phyloP scores from a whole-genome alignment of 2,888 invertebrate species.

The Tineola bisselliella region DNA sequence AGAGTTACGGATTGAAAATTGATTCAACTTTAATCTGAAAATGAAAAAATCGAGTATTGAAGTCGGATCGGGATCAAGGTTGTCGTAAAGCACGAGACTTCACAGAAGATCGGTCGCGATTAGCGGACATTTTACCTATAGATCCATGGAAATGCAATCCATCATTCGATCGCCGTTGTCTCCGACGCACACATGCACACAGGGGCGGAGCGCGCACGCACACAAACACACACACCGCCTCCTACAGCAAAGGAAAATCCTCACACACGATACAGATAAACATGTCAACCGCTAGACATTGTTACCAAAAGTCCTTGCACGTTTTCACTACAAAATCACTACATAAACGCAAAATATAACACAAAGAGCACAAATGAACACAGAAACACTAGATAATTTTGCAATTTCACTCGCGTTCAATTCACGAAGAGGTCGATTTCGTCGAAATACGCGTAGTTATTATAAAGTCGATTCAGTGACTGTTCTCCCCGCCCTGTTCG shows the following conservation, averaged over 20 bases:
- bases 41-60: constrained; percentile 27
- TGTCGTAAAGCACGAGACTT: background rate
- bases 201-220: constrained; percentile 36
- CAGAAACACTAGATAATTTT: constrained; percentile 56
- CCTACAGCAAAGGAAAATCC: constrained; percentile 69
- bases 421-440: constrained; percentile 58
- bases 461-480: constrained; percentile 58
- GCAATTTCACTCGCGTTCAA: constrained; percentile 61
- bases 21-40: constrained; percentile 13
- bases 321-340: constrained; percentile 59
- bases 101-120: constrained; percentile 18
- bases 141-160: constrained; percentile 65
- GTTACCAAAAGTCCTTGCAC: constrained; percentile 64
- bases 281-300: constrained; percentile 68
- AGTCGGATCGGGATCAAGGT: background rate
- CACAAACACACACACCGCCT: constrained; percentile 55
- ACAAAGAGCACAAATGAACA: constrained; percentile 53
- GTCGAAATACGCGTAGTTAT: constrained; percentile 62
- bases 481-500: constrained; percentile 67
- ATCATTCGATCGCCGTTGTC: constrained; percentile 57
- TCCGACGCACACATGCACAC: constrained; percentile 47
- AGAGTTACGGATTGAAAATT: too few species aligned
- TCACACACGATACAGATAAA: constrained; percentile 69
- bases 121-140: constrained; percentile 57
- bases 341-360: constrained; percentile 51